Conservation (phyloP, 2,888 invertebrate species). For the Platerodrilus igneus region DNA sequence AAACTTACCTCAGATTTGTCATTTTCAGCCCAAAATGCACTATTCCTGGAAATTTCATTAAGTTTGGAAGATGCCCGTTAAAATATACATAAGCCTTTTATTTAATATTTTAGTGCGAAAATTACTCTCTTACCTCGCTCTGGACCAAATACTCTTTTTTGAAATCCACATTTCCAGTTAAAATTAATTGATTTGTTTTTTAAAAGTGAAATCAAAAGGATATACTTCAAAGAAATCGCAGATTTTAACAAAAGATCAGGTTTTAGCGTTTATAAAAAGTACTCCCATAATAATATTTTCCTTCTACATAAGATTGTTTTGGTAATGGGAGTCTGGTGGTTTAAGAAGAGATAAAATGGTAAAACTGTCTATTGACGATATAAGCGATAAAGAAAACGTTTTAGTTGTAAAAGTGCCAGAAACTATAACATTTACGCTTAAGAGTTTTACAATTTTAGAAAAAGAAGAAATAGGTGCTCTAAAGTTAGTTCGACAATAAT, state of each 20-base stretch:
- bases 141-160: slow-evolving; percentile 23
- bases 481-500: slow-evolving; percentile 13
- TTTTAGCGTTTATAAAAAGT: slow-evolving; percentile 23
- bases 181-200: slow-evolving; percentile 21
- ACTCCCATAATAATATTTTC: slow-evolving; percentile 24
- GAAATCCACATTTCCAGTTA: slow-evolving; percentile 20
- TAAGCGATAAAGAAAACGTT: slow-evolving; percentile 22
- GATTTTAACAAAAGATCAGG: slow-evolving; percentile 24
- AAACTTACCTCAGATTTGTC: too few relatives aligned
- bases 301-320: slow-evolving; percentile 22
- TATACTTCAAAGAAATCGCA: slow-evolving; percentile 26
- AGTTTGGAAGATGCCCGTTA: too few relatives aligned
- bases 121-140: slow-evolving; percentile 13
- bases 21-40: too few relatives aligned
- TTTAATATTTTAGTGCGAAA: slow-evolving; percentile 14
- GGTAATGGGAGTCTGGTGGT: slow-evolving; percentile 21
- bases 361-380: slow-evolving; percentile 19
- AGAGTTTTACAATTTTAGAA: slow-evolving; percentile 25
- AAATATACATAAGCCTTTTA: too few relatives aligned
- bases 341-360: slow-evolving; percentile 25
- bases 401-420: slow-evolving; percentile 21
- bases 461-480: slow-evolving; percentile 20
- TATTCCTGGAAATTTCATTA: too few relatives aligned
- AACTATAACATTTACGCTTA: slow-evolving; percentile 14
- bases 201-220: slow-evolving; percentile 24